phyloP scores from a whole-genome alignment of 2,113 vertebrate species.

The Seriola rivoliana region DNA sequence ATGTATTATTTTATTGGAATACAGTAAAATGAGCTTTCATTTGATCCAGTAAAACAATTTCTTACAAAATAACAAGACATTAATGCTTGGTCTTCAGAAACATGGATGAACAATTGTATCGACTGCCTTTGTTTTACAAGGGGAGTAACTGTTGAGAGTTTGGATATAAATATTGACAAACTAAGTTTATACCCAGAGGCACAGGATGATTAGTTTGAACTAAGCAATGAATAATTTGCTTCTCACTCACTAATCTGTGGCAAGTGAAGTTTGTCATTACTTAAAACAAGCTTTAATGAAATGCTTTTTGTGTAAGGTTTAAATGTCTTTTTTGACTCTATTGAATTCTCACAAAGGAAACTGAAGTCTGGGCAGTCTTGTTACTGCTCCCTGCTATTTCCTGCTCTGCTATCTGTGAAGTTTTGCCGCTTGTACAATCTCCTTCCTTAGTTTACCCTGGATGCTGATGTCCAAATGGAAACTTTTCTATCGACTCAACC shows the following conservation, averaged over 20 bases:
- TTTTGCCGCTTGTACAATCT: slow-evolving; percentile 25
- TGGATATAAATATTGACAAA: too few relatives aligned
- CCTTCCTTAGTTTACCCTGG: slow-evolving; percentile 62
- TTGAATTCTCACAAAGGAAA: slow-evolving; percentile 50
- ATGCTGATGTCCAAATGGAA: slow-evolving; percentile 44
- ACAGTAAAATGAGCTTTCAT: too few relatives aligned
- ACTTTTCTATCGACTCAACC: slow-evolving; percentile 5
- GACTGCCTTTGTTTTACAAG: too few relatives aligned
- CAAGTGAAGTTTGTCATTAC: too few relatives aligned
- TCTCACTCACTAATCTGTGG: neutral
- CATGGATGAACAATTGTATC: too few relatives aligned
- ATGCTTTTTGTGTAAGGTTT: neutral
- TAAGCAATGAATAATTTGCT: neutral
- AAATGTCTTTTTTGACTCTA: neutral
- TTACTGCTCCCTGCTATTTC: slow-evolving; percentile 47
- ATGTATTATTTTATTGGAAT: too few relatives aligned
- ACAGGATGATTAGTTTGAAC: neutral
- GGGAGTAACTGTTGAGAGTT: too few relatives aligned
- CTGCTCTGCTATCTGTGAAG: slow-evolving; percentile 44
- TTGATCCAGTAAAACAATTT: too few relatives aligned
- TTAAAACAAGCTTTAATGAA: neutral
- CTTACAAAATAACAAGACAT: too few relatives aligned
- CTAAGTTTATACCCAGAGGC: too few relatives aligned
- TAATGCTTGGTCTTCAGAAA: too few relatives aligned
- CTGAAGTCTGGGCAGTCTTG: slow-evolving; percentile 1